These are phyloP conservation scores for Oryzias woworae DNA, from an alignment of 2,113 vertebrate species.

Conservation along the genomic window DNA sequence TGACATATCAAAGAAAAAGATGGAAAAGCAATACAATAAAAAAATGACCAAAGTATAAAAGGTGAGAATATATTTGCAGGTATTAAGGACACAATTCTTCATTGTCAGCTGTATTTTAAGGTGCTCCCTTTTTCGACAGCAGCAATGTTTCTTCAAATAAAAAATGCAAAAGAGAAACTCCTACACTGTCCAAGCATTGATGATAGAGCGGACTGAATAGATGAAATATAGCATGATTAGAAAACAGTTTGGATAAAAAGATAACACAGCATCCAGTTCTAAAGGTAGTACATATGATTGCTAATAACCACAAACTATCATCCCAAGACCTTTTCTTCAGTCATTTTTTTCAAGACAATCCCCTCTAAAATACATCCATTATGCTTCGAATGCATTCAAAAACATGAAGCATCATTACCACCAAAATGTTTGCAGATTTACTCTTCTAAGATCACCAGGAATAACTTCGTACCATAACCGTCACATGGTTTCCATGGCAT, in stretches of 20 bases:
- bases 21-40: conserved; percentile 72
- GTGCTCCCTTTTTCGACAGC: conserved; percentile 61
- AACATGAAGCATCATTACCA: conserved; percentile 12
- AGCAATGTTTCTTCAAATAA: conserved; percentile 42
- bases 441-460: conserved; percentile 45
- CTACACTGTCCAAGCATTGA: conserved; percentile 35
- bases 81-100: conserved; percentile 62
- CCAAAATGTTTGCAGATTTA: conserved; percentile 2
- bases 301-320: conserved; percentile 11
- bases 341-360: conserved; percentile 40
- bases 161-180: conserved; percentile 40
- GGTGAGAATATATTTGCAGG: conserved; percentile 71
- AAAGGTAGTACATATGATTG: conserved; percentile 23
- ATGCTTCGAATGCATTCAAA: conserved; percentile 33
- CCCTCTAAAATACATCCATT: conserved; percentile 39
- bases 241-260: conserved; percentile 66
- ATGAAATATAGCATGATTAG: conserved; percentile 51
- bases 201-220: conserved; percentile 44
- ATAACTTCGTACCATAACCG: conserved; percentile 32
- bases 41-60: conserved; percentile 75
- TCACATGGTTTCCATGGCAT: conserved; percentile 31
- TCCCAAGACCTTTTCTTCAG: conserved; percentile 35
- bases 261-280: conserved; percentile 39
- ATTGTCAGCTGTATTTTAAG: conserved; percentile 58
- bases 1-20: conserved; percentile 65